Conservation (phyloP, 2,888 invertebrate genomes). For the Cheilosia scutellata region DNA sequence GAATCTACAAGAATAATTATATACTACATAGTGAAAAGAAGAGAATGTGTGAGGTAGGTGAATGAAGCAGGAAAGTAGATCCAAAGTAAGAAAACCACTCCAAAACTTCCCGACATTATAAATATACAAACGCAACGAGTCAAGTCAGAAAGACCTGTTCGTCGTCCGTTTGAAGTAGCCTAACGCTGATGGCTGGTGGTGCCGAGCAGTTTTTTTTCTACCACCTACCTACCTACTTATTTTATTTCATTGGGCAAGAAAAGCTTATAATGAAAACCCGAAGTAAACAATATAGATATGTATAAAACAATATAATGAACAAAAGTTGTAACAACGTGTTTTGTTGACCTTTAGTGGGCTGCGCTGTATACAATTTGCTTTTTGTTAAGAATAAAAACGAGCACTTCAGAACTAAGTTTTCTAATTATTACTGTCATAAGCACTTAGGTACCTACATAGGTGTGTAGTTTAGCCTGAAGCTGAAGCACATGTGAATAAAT, state of each 20-base stretch:
- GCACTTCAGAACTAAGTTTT: neutral
- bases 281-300: neutral
- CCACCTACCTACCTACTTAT: neutral
- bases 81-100: constrained; percentile 17
- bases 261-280: neutral
- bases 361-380: neutral
- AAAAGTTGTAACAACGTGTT: constrained; percentile 7
- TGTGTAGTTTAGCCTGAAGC: neutral
- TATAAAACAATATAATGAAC: constrained; percentile 6
- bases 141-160: constrained; percentile 56
- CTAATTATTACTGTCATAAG: neutral
- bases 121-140: constrained; percentile 9
- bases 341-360: constrained; percentile 26
- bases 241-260: constrained; percentile 13
- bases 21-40: neutral
- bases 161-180: constrained; percentile 31
- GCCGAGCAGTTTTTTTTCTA: neutral
- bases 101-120: constrained; percentile 4
- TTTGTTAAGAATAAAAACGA: neutral
- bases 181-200: constrained; percentile 38
- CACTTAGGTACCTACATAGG: neutral
- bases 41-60: constrained; percentile 10
- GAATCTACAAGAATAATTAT: constrained; percentile 12
- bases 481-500: neutral
- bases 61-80: constrained; percentile 9